A percentile compares a stretch with the other conserved stretches of the same genome.
These are phyloP conservation scores for Pampus argenteus DNA, from an alignment of 2,797 vertebrate genomes.

Conservation along the genomic window DNA sequence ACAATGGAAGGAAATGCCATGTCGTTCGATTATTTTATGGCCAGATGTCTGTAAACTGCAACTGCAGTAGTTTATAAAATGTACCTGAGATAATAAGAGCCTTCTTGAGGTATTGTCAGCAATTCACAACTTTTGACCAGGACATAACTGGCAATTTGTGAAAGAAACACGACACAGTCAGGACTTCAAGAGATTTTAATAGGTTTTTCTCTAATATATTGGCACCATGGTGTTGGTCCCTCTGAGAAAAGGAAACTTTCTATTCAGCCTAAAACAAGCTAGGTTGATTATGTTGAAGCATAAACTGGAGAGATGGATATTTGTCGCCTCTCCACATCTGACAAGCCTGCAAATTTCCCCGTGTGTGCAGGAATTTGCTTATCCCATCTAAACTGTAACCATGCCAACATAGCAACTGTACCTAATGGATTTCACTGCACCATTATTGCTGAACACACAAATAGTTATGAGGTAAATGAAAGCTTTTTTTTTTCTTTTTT, in stretches of 20 bases:
- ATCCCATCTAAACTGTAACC: constrained; percentile 76
- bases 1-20: constrained; percentile 61
- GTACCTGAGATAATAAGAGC: not conserved
- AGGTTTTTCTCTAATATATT: not conserved
- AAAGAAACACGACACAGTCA: not conserved
- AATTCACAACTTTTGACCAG: not conserved
- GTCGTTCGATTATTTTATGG: constrained; percentile 44
- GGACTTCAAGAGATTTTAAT: not conserved
- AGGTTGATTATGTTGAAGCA: constrained; percentile 50
- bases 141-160: not conserved
- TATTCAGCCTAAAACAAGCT: constrained; percentile 28
- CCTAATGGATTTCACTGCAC: constrained; percentile 81
- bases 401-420: constrained; percentile 81
- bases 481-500: too few species aligned
- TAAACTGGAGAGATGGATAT: constrained; percentile 62
- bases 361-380: constrained; percentile 77
- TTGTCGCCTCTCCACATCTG: constrained; percentile 69
- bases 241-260: constrained; percentile 3
- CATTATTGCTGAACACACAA: constrained; percentile 80
- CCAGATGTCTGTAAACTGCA: constrained; percentile 25
- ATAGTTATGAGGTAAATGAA: constrained; percentile 70
- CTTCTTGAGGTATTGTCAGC: not conserved
- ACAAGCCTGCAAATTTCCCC: constrained; percentile 75
- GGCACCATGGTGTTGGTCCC: constrained; percentile 2
- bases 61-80: not conserved